A percentile compares a stretch with the other conserved stretches of the same genome.
Evolutionary conservation across 1,140 invertebrate species (phyloP).

Genomic region (Cydia strobilella): DNA sequence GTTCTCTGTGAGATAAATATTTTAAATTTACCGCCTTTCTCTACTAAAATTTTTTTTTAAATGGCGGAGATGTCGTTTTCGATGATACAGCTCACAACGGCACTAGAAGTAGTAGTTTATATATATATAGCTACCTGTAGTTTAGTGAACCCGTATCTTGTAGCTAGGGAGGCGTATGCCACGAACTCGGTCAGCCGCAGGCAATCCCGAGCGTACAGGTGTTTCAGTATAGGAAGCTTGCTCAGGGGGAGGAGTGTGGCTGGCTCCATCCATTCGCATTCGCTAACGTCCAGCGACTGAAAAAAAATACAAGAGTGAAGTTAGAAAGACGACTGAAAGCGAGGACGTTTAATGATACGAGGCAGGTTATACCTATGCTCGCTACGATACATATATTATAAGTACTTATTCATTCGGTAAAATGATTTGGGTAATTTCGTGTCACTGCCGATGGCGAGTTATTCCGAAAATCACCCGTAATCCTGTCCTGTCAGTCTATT

Average conservation of each 20-base stretch:
- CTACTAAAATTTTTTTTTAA: too few relatives aligned
- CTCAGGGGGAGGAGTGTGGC: constrained; percentile 86
- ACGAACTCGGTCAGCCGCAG: constrained; percentile 84
- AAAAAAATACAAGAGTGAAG: not conserved
- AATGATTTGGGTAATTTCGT: too few relatives aligned
- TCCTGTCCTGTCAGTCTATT: too few relatives aligned
- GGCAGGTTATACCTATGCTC: not conserved
- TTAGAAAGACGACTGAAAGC: not conserved
- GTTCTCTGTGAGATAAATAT: too few relatives aligned
- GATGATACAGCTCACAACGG: too few relatives aligned
- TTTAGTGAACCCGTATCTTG: constrained; percentile 85
- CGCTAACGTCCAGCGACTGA: constrained; percentile 83
- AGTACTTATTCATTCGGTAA: too few relatives aligned
- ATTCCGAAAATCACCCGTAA: too few relatives aligned
- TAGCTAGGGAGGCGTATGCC: constrained; percentile 86
- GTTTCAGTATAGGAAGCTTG: constrained; percentile 82
- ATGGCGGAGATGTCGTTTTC: too few relatives aligned
- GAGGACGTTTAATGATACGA: not conserved
- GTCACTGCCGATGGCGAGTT: too few relatives aligned
- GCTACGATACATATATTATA: too few relatives aligned
- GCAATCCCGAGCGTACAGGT: constrained; percentile 83
- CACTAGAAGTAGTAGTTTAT: too few relatives aligned
- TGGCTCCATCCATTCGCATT: constrained; percentile 86
- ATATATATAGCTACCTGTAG: constrained; percentile 72
- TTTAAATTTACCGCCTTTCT: too few relatives aligned